phyloP scores from a whole-genome alignment of 2,888 invertebrate genomes.

The Conchocele bisecta region DNA sequence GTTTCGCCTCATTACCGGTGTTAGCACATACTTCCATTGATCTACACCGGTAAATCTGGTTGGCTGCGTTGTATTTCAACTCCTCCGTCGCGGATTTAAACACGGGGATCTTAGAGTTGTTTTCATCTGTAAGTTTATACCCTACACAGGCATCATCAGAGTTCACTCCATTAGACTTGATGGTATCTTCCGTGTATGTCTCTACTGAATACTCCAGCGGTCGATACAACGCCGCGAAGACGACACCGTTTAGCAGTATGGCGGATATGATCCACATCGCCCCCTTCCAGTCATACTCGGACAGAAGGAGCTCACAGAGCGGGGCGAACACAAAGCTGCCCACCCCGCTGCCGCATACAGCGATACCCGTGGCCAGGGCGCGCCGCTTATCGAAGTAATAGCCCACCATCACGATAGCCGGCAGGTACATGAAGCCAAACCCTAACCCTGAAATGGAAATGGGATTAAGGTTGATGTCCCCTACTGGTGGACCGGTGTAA shows the following conservation, averaged over 20 bases:
- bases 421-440: conserved; percentile 96
- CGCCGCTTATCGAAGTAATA: conserved; percentile 98
- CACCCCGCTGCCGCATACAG: conserved; percentile 97
- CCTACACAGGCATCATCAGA: conserved; percentile 9
- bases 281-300: conserved; percentile 88
- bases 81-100: conserved; percentile 3
- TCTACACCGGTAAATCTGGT: conserved; percentile 58
- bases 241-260: conserved; percentile 89
- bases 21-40: conserved; percentile 53
- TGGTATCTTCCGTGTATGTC: conserved; percentile 10
- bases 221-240: conserved; percentile 92
- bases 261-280: conserved; percentile 91
- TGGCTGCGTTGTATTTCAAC: background rate
- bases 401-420: conserved; percentile 96
- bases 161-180: background rate
- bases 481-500: no score
- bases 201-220: conserved; percentile 87
- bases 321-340: conserved; percentile 95
- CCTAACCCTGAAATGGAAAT: conserved; percentile 89
- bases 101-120: background rate
- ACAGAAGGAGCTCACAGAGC: conserved; percentile 87
- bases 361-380: conserved; percentile 96
- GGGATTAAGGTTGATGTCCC: background rate
- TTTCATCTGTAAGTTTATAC: conserved; percentile 4
- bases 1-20: conserved; percentile 4